Evolutionary conservation across 2,797 vertebrate genomes (phyloP), one percentile per base, ranked within the genome.

Genomic region (Tokudaia muenninki): DNA sequence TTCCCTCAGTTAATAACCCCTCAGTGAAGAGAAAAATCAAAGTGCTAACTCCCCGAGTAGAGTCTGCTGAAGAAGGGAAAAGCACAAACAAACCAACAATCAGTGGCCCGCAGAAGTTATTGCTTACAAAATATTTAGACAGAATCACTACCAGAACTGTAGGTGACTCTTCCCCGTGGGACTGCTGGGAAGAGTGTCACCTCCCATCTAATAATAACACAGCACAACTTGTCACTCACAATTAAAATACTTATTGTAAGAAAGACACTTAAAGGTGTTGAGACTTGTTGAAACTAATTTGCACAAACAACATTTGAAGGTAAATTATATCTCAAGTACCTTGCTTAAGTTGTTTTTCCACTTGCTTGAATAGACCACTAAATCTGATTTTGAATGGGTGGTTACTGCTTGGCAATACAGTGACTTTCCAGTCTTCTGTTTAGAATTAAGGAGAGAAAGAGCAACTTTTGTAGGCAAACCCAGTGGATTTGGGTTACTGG

Each of bases 361-460:
- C 97, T 99, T 99, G 98, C 99, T 99, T 16, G 99, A 99, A 97
- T 99, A 99, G 75, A 99, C 99, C 98, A 99, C 80, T 92, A 99
- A 98, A 87, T 99, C 99, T 10, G 99, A 99, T 81, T 99, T 99
- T 84, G 99, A 98, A 59, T 98, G 99, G 0, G 99, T 99, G 70
- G 98, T 99, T 98, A 99, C 99, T 98, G 99, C 99, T 96, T 99
- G 99, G 87, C 99, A 99, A 97, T 99, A 99, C 52, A 99, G 98
- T 3, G 99, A 99, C 97, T 99, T 99, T 97, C 99, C 99, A 91
- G 99, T 98, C 97, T 98, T 99, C 97, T 99, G 99, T 98, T 99
- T 99, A 61, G 99, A 99, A 98, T 99, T 99, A 87, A 99, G 99
- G 95, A 99, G 99, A 91, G 99, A 99, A 98, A 99, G 99, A 81